Base-by-base conservation (phyloP, 2,888 invertebrate genomes). In the Eristalis intricaria region DNA sequence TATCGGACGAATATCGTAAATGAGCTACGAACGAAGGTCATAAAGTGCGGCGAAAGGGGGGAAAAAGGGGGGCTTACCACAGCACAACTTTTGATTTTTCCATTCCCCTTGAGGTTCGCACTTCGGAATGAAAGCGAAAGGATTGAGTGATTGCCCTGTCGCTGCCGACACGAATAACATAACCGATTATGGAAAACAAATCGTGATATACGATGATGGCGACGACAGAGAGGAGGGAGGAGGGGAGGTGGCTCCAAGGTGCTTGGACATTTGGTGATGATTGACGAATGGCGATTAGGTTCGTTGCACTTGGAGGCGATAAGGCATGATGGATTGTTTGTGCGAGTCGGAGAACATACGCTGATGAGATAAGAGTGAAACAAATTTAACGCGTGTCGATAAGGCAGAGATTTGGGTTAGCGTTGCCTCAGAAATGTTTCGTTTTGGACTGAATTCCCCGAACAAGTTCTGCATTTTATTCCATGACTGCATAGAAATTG, bases 301-400 rank as follows among this genome's bases (percentile, higher is more conserved):
- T 11, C 32, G 71, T 8, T 56, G 71, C 71, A 71, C 74, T 75
- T 69, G 65, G 15, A 10, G 60, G 8, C 70, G 66, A 78, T 68
- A 78, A 69, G 70, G 29, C 74, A 23, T 78, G 78, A 86, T 70
- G 26, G 77, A 82, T 86, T 40, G 65, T 35, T 50, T 69, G 68
- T 81, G 10, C 32, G 77, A 70, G 50, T 19, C 50, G 8, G 50
- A 7, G 50, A 50, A 50, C 19, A 50, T 50, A 19, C 7, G 50
- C 19, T n/a, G 50, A 50, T 50, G 50, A 8, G 50, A 50, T 50
- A 50, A 19, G 19, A 50, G 8, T 50, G 19, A 8, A 50, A 19
- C 1, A 0, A 32, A 8, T 8, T 1, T 4, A 19, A 19, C n/a
- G 50, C 19, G 50, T 19, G 50, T 50, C 19, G 50, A 50, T 50